Conservation (phyloP, 2,797 vertebrate species). For the Alca torda region DNA sequence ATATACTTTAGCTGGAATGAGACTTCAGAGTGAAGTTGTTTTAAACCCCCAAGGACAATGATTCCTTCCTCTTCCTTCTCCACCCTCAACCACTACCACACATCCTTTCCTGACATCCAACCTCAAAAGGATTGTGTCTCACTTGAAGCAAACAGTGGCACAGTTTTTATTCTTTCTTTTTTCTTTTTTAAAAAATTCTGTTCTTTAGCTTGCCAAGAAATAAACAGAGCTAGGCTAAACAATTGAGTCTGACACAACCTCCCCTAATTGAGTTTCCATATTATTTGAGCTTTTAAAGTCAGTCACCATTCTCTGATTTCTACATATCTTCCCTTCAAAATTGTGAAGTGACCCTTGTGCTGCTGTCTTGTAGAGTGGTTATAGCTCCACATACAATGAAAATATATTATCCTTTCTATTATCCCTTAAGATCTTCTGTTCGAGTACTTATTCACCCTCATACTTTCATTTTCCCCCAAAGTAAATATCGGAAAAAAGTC, state of each 20-base stretch:
- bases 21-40: not conserved
- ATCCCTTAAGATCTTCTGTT: not conserved
- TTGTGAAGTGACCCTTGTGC: not conserved
- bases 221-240: not conserved
- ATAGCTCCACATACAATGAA: not conserved
- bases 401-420: not conserved
- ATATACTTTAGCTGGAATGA: not conserved
- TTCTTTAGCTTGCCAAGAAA: not conserved
- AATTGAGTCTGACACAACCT: not conserved
- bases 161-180: not conserved
- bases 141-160: not conserved
- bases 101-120: not conserved
- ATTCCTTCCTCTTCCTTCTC: not conserved
- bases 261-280: not conserved
- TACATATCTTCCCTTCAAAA: not conserved
- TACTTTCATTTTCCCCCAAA: not conserved
- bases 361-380: not conserved
- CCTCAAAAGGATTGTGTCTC: not conserved
- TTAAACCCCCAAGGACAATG: not conserved
- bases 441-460: not conserved
- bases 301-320: not conserved
- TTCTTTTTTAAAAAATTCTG: not conserved
- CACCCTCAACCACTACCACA: not conserved
- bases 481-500: not conserved
- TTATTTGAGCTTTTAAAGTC: not conserved